Evolutionary conservation across 2,797 vertebrate species (phyloP), one percentile per base, ranked within the genome.

Genomic region (Geotrypetes seraphini): DNA sequence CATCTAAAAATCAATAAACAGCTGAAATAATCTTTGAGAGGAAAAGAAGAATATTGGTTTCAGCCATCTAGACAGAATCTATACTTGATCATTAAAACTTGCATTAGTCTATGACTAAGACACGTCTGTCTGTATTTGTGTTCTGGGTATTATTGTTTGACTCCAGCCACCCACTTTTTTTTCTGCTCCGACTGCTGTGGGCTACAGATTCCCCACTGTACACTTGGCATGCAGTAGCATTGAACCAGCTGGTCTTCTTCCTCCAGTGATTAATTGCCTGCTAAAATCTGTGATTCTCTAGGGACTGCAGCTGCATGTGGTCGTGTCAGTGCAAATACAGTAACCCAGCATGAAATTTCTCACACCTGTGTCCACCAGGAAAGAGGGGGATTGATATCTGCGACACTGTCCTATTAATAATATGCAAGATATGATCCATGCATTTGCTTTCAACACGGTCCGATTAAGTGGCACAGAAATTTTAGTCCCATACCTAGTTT

Each of bases 301-400:
- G 68, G 57, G 69, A 61, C 49, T 34, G 36, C 40, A 40, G 66
- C 72, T 71, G 57, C 66, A 61, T 43, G 10, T 53, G 61, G 43
- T 60, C 55, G 57, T 68, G 60, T 73, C 57, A 39, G 71, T 53
- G 66, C 67, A n/a, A n/a, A 58, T 38, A 57, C 28, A 59, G 45
- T 41, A 40, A 24, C 63, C 42, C 4, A 2, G 47, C 26, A 36
- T 28, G 59, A 50, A 27, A 8, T 50, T 62, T 61, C 60, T 62
- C 50, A 33, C 20, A 0, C 40, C n/a, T n/a, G 36, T 50, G 40
- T 58, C 41, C 30, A 22, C 47, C 53, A 59, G 71, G 75, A 70
- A 62, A 38, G 47, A 65, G 66, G 66, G 54, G 16, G 22, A 44
- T 45, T 20, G 62, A 66, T 37, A 29, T 2, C 18, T 36, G 12